A percentile compares a stretch with the other conserved stretches of the same genome.
These are phyloP conservation scores for Aegithalos caudatus DNA, from an alignment of 2,113 vertebrate species.

Conservation along the genomic window DNA sequence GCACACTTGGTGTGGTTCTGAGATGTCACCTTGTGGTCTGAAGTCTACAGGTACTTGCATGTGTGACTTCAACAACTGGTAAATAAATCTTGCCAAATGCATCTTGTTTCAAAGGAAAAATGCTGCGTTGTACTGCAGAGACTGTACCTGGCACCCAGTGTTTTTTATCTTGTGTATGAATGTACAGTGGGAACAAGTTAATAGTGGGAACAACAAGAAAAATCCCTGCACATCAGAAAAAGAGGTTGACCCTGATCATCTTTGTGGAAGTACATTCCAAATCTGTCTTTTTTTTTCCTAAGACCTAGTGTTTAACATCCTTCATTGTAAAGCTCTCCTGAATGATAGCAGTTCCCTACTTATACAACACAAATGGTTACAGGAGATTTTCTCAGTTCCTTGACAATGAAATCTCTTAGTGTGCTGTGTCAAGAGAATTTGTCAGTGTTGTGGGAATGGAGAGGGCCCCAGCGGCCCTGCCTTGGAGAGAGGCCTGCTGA, in stretches of 20 bases:
- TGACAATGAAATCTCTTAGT: background rate
- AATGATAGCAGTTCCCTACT: background rate
- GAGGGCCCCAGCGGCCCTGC: no score
- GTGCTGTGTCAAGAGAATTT: background rate
- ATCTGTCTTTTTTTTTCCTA: background rate
- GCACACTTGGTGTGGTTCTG: fast-evolving
- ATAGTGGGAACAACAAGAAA: background rate
- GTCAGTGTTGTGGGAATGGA: no score
- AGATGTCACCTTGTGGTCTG: fast-evolving
- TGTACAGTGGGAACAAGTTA: background rate
- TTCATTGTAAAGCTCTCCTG: background rate
- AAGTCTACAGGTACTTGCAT: background rate
- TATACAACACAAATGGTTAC: background rate
- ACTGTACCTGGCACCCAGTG: background rate
- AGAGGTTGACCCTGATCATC: background rate
- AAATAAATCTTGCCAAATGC: background rate
- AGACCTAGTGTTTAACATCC: background rate
- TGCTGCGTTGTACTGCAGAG: background rate
- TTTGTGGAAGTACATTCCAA: background rate
- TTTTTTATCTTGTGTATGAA: background rate
- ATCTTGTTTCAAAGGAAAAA: background rate
- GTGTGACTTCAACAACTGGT: background rate
- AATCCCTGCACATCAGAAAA: background rate
- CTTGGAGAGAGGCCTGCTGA: no score
- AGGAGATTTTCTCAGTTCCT: background rate